phyloP scores from a whole-genome alignment of 2,888 invertebrate genomes.

The Melanostoma mellinum region DNA sequence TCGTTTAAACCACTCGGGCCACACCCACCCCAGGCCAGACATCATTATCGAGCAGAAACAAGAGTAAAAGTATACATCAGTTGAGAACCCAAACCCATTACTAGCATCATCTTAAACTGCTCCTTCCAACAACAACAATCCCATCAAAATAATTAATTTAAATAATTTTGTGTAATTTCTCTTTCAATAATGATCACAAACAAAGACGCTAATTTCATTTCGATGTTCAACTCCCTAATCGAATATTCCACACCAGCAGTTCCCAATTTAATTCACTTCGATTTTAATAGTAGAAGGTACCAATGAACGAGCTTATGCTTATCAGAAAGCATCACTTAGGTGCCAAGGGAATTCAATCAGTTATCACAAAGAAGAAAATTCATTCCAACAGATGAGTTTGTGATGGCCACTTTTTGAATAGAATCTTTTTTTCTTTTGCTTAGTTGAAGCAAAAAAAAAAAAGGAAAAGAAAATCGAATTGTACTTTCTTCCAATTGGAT shows the following conservation, averaged over 20 bases:
- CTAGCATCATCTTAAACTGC: too few relatives aligned
- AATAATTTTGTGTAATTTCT: too few relatives aligned
- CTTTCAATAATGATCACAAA: background rate
- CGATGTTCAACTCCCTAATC: conserved; percentile 21
- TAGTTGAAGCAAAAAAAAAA: too few relatives aligned
- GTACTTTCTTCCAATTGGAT: conserved; percentile 12
- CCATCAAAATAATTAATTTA: too few relatives aligned
- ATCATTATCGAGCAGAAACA: too few relatives aligned
- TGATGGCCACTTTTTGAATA: background rate
- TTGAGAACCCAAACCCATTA: too few relatives aligned
- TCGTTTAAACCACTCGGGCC: too few relatives aligned
- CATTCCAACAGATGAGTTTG: conserved; percentile 21
- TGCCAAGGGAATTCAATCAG: conserved; percentile 14
- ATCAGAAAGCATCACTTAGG: conserved; percentile 34
- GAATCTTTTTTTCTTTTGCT: conserved; percentile 2
- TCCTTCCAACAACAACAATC: too few relatives aligned
- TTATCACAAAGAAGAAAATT: conserved; percentile 33
- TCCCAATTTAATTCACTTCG: conserved; percentile 54
- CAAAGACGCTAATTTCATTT: conserved; percentile 27
- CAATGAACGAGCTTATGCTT: conserved; percentile 29
- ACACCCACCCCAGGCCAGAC: too few relatives aligned
- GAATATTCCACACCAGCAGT: background rate
- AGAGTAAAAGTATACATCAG: too few relatives aligned
- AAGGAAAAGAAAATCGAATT: conserved; percentile 26
- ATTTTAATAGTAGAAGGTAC: conserved; percentile 42